Evolutionary conservation across 1,140 invertebrate genomes (phyloP).

Genomic region (Camponotus pennsylvanicus): DNA sequence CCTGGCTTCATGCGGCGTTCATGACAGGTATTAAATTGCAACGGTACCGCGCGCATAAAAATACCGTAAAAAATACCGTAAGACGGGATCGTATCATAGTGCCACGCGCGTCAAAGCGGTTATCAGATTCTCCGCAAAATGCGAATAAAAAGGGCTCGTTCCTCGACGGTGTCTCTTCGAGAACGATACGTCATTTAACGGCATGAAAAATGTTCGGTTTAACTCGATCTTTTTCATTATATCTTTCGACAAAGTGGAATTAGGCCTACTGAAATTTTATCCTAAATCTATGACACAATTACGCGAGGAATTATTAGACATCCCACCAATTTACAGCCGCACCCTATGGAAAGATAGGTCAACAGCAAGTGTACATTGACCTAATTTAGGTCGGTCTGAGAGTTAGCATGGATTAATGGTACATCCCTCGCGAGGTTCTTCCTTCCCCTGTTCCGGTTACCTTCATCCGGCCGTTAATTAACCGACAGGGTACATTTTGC

Average conservation of each 20-base stretch:
- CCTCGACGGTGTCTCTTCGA: no score
- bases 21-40: slow-evolving; percentile 30
- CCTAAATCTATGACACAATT: slow-evolving; percentile 35
- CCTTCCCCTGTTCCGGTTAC: neutral
- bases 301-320: slow-evolving; percentile 16
- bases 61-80: slow-evolving; percentile 1
- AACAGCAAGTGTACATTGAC: slow-evolving; percentile 27
- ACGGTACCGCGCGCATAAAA: slow-evolving; percentile 7
- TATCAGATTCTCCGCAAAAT: slow-evolving; percentile 4
- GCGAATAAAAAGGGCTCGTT: neutral
- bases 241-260: neutral
- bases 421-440: slow-evolving; percentile 25
- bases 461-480: slow-evolving; percentile 57
- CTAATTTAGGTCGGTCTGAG: slow-evolving; percentile 21
- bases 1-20: slow-evolving; percentile 44
- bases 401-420: slow-evolving; percentile 50
- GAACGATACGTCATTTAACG: neutral
- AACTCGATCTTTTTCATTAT: slow-evolving; percentile 3
- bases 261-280: slow-evolving; percentile 1
- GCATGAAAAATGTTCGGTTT: slow-evolving; percentile 29
- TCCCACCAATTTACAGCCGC: neutral
- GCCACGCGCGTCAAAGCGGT: neutral
- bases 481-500: slow-evolving; percentile 31
- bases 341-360: slow-evolving; percentile 23
- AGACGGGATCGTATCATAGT: neutral